Evolutionary conservation across 2,113 vertebrate genomes (phyloP), one percentile per base, ranked within the genome.

Genomic region (Elachura formosa): DNA sequence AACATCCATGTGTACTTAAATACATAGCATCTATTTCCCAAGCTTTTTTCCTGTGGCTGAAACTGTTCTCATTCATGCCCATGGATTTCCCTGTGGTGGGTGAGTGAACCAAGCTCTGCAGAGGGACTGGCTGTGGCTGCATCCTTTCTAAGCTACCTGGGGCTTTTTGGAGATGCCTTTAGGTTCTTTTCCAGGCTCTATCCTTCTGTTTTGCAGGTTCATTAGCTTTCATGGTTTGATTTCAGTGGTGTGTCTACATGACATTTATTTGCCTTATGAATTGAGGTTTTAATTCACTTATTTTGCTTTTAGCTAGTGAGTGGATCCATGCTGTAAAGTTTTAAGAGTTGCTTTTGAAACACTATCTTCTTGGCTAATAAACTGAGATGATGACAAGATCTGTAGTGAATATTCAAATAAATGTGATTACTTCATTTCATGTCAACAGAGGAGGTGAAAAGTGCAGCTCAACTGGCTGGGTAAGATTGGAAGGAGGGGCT

Each of bases 321-420:
- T 95, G 95, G 96, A 97, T 97, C 96, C 96, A 94, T 95, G 97
- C 87, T 91, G 95, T 97, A 97, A 97, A 97, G 91, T 97, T 96
- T 96, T 96, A 98, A 95, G 97, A 95, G 96, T 97, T 91, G 81
- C 82, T 94, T 95, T 97, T 98, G 97, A 97, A 98, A 98, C 97
- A 96, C 22, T 95, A 98, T 97, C 97, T 96, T 94, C 94, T 96
- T 96, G 97, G 96, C 96, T 96, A 98, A 95, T 94, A 97, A 97
- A 97, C 89, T 25, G 91, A 96, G 96, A 96, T 90, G 97, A 97
- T 99, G 99, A 99, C 98, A 98, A 98, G 98, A 97, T 98, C 98
- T 98, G 98, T 96, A 97, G 98, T 97, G 98, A 98, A 98, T 97
- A 98, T 98, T 98, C 97, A 98, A 98, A 98, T 98, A 98, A 98